These are phyloP conservation scores for Rhizoglyphus robini DNA, from an alignment of 1,140 invertebrate genomes.

Conservation along the genomic window DNA sequence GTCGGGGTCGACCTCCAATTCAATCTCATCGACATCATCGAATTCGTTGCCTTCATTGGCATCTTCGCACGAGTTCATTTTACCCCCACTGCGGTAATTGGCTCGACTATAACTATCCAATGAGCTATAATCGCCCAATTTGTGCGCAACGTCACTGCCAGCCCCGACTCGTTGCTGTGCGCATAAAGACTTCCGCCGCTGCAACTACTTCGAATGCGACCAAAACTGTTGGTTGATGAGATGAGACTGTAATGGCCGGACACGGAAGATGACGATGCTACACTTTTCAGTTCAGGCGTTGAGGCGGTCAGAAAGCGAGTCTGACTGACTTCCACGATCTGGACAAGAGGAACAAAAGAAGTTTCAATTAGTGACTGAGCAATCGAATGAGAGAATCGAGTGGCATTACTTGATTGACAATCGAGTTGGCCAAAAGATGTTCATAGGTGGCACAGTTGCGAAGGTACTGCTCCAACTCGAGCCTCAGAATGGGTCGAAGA, in stretches of 20 bases:
- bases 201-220: conserved; percentile 7
- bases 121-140: too few species aligned
- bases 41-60: background rate
- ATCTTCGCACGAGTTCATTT: background rate
- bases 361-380: background rate
- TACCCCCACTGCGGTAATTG: background rate
- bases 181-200: background rate
- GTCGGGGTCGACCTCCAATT: background rate
- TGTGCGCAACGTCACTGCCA: background rate
- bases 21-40: background rate
- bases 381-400: background rate
- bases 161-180: background rate
- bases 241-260: background rate
- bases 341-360: background rate
- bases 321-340: conserved; percentile 11
- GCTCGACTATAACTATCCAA: background rate
- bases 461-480: background rate
- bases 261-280: background rate
- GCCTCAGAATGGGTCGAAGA: background rate
- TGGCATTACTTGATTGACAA: conserved; percentile 8
- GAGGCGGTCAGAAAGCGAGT: background rate
- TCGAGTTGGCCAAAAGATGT: background rate
- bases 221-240: background rate
- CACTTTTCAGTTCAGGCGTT: background rate
- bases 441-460: conserved; percentile 7